These are phyloP conservation scores for Pluvialis apricaria DNA, from an alignment of 2,113 vertebrate species.

Conservation along the genomic window DNA sequence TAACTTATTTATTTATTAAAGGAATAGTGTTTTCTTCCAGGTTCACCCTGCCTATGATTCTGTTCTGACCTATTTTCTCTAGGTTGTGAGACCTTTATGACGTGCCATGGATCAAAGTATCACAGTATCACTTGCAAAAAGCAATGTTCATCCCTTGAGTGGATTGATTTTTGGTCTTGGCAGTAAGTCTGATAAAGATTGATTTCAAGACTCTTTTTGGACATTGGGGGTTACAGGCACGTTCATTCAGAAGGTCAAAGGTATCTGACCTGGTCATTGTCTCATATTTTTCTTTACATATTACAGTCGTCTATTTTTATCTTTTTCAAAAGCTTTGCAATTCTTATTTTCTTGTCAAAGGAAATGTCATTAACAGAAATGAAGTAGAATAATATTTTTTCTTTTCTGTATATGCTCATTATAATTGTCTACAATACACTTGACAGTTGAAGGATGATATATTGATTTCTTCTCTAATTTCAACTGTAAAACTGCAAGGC, in stretches of 20 bases:
- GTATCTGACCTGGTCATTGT: not conserved
- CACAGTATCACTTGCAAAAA: not conserved
- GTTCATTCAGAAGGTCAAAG: not conserved
- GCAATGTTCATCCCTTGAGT: not conserved
- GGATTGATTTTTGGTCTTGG: not conserved
- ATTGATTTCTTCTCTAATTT: conserved; percentile 39
- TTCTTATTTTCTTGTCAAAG: not conserved
- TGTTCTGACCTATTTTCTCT: not conserved
- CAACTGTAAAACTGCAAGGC: not conserved
- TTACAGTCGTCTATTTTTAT: not conserved
- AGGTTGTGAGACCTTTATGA: not conserved
- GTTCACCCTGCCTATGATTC: not conserved
- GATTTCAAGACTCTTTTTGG: not conserved
- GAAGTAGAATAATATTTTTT: not conserved
- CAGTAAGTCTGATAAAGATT: not conserved
- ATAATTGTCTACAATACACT: not conserved
- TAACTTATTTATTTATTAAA: not conserved
- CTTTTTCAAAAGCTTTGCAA: not conserved
- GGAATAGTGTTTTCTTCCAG: not conserved
- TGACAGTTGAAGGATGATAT: not conserved
- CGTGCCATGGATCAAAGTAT: not conserved
- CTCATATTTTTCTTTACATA: not conserved
- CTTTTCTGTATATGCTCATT: not conserved
- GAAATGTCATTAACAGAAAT: not conserved
- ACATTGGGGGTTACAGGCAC: not conserved